Conservation (phyloP, 1,140 invertebrate genomes). For the Tetramorium simillimum region DNA sequence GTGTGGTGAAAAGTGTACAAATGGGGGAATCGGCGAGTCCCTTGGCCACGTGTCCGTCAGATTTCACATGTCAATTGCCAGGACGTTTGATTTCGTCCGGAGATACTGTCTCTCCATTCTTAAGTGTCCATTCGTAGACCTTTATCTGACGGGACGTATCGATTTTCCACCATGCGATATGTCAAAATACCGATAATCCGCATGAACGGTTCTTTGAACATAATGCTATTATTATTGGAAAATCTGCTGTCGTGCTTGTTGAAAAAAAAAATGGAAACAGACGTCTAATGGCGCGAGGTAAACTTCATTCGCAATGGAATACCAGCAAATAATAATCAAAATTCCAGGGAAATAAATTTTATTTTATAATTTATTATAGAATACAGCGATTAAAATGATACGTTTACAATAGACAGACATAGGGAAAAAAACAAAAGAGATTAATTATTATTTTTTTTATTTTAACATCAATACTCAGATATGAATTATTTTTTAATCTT, state of each 20-base stretch:
- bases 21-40: slow-evolving; percentile 36
- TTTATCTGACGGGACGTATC: slow-evolving; percentile 71
- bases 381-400: not conserved
- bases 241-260: slow-evolving; percentile 28
- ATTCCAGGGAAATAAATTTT: not conserved
- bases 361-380: not conserved
- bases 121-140: slow-evolving; percentile 57
- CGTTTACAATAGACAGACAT: not conserved
- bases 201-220: slow-evolving; percentile 22
- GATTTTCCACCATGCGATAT: slow-evolving; percentile 61
- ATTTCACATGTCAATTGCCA: slow-evolving; percentile 64
- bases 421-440: too few species aligned
- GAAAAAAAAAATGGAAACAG: slow-evolving; percentile 34
- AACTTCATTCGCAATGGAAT: not conserved
- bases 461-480: not conserved
- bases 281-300: slow-evolving; percentile 16
- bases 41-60: slow-evolving; percentile 57
- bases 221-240: slow-evolving; percentile 43
- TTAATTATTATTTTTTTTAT: not conserved
- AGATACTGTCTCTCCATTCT: slow-evolving; percentile 67
- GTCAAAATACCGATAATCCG: slow-evolving; percentile 65
- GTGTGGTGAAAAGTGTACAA: slow-evolving; percentile 45
- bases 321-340: not conserved
- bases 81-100: slow-evolving; percentile 66
- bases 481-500: not conserved